Evolutionary conservation across 2,888 invertebrate genomes (phyloP), one percentile per base, ranked within the genome.

Genomic region (Aromia moschata): DNA sequence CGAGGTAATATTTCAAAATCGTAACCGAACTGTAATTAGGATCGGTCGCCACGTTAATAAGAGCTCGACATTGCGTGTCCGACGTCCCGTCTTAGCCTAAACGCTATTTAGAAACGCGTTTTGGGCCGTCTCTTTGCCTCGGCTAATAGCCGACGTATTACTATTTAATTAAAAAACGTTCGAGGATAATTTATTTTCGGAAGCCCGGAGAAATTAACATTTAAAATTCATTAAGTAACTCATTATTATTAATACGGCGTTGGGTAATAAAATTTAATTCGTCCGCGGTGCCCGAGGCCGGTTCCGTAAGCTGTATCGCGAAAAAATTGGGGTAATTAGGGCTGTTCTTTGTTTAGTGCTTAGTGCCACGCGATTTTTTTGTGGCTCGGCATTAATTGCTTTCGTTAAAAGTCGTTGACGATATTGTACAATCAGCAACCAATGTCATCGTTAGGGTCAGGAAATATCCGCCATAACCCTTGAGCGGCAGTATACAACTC

Each of bases 111-210:
- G 20, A 43, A 43, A 43, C 18, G 36, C 47, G 36, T 14, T 33
- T 18, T 36, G 11, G 11, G 14, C 33, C 33, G 25, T 12, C 17
- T 47, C 47, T 20, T 47, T 37, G 18, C 18, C 18, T 18, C 45
- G 7, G 25, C 33, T 14, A 47, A 36, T 33, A 25, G 25, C 33
- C 20, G 37, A 36, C 36, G 37, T 37, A 47, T 47, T 47, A 47
- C 37, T 47, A 37, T 49, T 49, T 49, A 57, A 43, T 49, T 44
- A 57, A 57, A 38, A 54, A 54, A n/a, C n/a, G 37, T 45, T 30
- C 38, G 30, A 54, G 18, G 25, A 45, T 54, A 45, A 54, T 54
- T 54, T 54, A 54, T 45, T 40, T 44, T 38, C 38, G 37, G 54
- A 3, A 36, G 20, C 11, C 20, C 47, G 3, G 25, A 25, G 25